Conservation (phyloP, 2,888 invertebrate species). For the Tetragonisca angustula region DNA sequence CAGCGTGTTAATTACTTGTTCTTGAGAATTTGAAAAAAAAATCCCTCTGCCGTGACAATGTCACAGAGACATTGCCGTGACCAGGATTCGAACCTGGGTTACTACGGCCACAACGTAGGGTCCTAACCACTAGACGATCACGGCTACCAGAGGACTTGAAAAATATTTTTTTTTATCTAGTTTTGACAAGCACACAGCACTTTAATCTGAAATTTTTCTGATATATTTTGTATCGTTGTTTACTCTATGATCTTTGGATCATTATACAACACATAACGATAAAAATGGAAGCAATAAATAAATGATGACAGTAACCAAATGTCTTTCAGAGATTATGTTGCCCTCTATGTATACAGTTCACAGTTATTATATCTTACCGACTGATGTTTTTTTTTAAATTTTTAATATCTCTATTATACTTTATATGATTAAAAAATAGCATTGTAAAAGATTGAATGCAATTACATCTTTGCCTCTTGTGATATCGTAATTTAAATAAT, state of each 20-base stretch:
- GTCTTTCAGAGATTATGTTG: slow-evolving; percentile 6
- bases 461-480: neutral
- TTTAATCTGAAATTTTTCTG: neutral
- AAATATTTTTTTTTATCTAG: neutral
- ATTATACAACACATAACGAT: neutral
- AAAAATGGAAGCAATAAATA: neutral
- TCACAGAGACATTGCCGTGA: slow-evolving; percentile 81
- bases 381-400: neutral
- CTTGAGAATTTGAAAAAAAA: neutral
- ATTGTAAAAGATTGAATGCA: neutral
- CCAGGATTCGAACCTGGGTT: slow-evolving; percentile 84
- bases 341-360: slow-evolving; percentile 1
- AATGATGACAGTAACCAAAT: neutral
- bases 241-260: neutral
- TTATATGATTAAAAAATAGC: neutral
- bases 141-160: slow-evolving; percentile 68
- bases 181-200: fast-evolving
- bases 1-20: neutral
- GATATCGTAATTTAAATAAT: neutral
- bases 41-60: slow-evolving; percentile 72
- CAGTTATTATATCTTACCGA: slow-evolving; percentile 1
- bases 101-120: slow-evolving; percentile 84
- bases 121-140: slow-evolving; percentile 84
- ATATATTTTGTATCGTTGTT: neutral
- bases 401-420: neutral